A percentile compares a stretch with the other conserved stretches of the same genome.
These are phyloP conservation scores for Opisthocomus hoazin DNA, from an alignment of 2,113 vertebrate genomes.

Conservation along the genomic window DNA sequence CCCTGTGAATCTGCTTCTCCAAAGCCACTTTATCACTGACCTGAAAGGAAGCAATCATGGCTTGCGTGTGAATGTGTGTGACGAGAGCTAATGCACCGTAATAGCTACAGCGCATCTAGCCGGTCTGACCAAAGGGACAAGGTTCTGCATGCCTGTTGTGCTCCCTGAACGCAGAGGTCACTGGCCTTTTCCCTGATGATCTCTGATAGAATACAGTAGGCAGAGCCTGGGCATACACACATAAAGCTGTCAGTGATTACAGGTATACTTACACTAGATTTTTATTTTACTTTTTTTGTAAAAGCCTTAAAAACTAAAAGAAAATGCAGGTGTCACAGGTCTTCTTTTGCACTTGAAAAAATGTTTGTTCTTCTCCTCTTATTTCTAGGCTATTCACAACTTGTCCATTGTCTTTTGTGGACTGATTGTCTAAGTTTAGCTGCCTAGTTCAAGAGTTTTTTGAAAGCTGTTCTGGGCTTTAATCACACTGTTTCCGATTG, in stretches of 20 bases:
- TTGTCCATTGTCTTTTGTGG: background rate
- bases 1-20: background rate
- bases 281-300: background rate
- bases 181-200: background rate
- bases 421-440: background rate
- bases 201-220: background rate
- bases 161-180: background rate
- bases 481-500: background rate
- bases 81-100: background rate
- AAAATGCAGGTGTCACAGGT: background rate
- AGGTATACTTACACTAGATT: background rate
- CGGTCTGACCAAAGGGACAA: background rate
- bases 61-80: background rate
- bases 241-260: background rate
- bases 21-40: background rate
- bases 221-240: background rate
- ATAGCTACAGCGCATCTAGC: background rate
- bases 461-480: background rate
- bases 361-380: background rate
- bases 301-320: background rate
- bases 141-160: background rate
- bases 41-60: background rate
- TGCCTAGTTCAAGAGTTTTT: background rate
- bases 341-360: background rate
- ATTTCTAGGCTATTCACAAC: background rate